A percentile compares a stretch with the other conserved stretches of the same genome.
These are phyloP conservation scores for Cyanoliseus patagonus DNA, from an alignment of 2,113 vertebrate species.

Conservation along the genomic window DNA sequence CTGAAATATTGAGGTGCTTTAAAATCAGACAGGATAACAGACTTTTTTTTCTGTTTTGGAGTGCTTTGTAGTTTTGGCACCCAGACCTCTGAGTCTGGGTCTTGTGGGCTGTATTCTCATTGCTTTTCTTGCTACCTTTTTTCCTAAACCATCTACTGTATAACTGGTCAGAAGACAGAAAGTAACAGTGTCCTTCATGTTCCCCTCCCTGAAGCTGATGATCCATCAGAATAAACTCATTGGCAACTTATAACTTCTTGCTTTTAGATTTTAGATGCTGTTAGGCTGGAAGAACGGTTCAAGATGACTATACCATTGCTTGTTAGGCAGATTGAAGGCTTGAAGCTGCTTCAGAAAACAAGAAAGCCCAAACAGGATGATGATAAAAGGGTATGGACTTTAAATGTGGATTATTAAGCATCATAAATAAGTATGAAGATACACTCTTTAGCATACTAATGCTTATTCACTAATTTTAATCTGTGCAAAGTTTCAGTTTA, in stretches of 20 bases:
- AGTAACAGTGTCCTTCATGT: not conserved
- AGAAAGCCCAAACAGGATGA: conserved; percentile 85
- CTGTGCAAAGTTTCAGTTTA: not conserved
- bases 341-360: conserved; percentile 93
- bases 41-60: not conserved
- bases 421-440: not conserved
- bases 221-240: not conserved
- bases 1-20: not conserved
- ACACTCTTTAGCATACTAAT: not conserved
- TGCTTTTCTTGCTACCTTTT: not conserved
- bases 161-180: not conserved
- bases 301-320: conserved; percentile 92
- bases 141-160: not conserved
- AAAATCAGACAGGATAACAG: not conserved
- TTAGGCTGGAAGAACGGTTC: conserved; percentile 91
- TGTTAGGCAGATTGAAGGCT: conserved; percentile 91
- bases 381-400: conserved; percentile 84
- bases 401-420: not conserved
- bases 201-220: not conserved
- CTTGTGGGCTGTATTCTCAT: not conserved
- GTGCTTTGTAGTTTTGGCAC: not conserved
- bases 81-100: not conserved
- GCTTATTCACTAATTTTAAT: not conserved
- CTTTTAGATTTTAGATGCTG: conserved; percentile 89
- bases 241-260: not conserved